Conservation (phyloP, 1,140 invertebrate genomes). For the Heterodera schachtii region DNA sequence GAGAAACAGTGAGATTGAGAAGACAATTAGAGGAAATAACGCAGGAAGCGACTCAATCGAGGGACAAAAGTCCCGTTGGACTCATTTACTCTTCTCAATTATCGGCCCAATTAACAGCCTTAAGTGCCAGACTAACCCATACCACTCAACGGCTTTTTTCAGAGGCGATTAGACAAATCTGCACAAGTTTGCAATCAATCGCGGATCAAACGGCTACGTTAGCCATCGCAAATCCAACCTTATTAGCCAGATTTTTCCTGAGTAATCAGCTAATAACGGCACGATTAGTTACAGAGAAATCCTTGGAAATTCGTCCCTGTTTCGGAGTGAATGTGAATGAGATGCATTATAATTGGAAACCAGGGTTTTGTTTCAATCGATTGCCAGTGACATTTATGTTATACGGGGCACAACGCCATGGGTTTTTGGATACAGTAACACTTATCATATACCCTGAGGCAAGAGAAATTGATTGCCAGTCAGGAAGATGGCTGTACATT, state of each 20-base stretch:
- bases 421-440: background rate
- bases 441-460: slow-evolving; percentile 5
- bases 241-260: slow-evolving; percentile 13
- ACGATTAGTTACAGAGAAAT: background rate
- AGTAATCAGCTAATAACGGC: background rate
- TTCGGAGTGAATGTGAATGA: background rate
- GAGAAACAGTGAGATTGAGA: background rate
- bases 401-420: background rate
- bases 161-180: background rate
- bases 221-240: slow-evolving; percentile 9
- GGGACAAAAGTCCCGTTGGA: background rate
- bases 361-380: slow-evolving; percentile 8
- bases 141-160: slow-evolving; percentile 15
- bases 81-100: background rate
- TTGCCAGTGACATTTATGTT: slow-evolving; percentile 1
- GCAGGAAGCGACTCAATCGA: background rate
- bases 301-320: background rate
- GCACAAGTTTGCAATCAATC: slow-evolving; percentile 4
- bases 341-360: slow-evolving; percentile 20
- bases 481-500: background rate
- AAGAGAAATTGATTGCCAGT: slow-evolving; percentile 5
- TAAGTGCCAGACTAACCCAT: background rate
- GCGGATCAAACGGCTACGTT: slow-evolving; percentile 12
- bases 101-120: background rate
- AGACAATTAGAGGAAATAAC: background rate